Evolutionary conservation across 2,888 invertebrate species (phyloP), one percentile per base, ranked within the genome.

Genomic region (Cheilosia vernalis): DNA sequence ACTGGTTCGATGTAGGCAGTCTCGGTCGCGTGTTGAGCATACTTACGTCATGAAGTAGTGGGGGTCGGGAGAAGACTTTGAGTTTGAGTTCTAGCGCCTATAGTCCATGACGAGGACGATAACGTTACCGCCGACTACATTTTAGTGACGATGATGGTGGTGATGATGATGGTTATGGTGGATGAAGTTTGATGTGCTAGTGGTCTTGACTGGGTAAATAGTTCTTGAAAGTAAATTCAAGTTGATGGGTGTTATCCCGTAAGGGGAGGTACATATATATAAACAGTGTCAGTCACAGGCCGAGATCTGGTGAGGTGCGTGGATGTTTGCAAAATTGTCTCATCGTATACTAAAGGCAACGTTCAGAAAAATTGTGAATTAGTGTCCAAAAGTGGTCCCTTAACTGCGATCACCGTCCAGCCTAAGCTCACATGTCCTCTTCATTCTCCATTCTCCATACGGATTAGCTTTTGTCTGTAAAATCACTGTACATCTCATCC

Each of bases 141-240:
- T n/a, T 42, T 51, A 19, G 40, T 30, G 73, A 33, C 19, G 37
- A 55, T 21, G 53, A 42, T 37, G 64, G n/a, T 21, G 56, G 10
- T 19, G 27, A 69, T 47, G 47, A 49, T 69, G 69, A 30, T 56
- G 66, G 33, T 40, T 64, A 21, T 60, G 42, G 21, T 60, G 60
- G 42, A 67, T 42, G 58, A 60, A 60, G 69, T 61, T 53, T 47
- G 15, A 24, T 44, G 51, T 44, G 44, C 30, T 67, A 49, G 66
- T 51, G 69, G 47, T 70, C 55, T 76, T 66, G 76, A 66, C 76
- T 66, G 56, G 51, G 76, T 66, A 76, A 69, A 70, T 70, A 78
- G 69, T 69, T 63, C 49, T 63, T 7, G 27, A 69, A 63, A 70
- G 63, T 63, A 55, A 78, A 78, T 78, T 69, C 56, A 69, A 69